These are phyloP conservation scores for Rhorus exstirpatorius DNA, from an alignment of 2,888 invertebrate genomes.

Conservation along the genomic window DNA sequence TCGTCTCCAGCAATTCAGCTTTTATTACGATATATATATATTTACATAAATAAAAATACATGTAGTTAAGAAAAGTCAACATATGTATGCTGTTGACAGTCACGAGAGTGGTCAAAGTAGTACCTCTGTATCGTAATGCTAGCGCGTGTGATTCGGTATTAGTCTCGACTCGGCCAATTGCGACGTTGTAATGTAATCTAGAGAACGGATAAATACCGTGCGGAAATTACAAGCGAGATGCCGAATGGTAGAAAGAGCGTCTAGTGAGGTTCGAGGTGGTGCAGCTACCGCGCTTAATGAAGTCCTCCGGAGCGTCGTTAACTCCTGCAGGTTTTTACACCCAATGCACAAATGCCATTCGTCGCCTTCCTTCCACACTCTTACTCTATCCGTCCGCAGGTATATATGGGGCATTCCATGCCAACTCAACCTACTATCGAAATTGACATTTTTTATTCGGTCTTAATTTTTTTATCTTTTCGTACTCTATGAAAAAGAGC, in stretches of 20 bases:
- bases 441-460: no score
- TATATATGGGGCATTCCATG: no score
- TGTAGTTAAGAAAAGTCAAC: not conserved
- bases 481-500: no score
- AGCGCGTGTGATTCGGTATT: slow-evolving; percentile 40
- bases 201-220: slow-evolving; percentile 35
- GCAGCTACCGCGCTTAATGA: slow-evolving; percentile 63
- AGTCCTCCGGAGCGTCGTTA: slow-evolving; percentile 80
- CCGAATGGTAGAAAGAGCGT: slow-evolving; percentile 24
- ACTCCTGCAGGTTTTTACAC: slow-evolving; percentile 77
- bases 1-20: not conserved
- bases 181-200: slow-evolving; percentile 60
- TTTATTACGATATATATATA: not conserved
- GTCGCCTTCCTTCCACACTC: slow-evolving; percentile 71
- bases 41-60: slow-evolving; percentile 1
- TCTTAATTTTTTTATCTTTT: no score
- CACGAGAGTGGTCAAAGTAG: slow-evolving; percentile 43
- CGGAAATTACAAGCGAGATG: slow-evolving; percentile 32
- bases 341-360: slow-evolving; percentile 77
- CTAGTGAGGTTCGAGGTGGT: slow-evolving; percentile 35
- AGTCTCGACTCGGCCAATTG: slow-evolving; percentile 55
- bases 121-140: slow-evolving; percentile 18
- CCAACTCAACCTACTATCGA: no score
- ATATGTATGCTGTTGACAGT: slow-evolving; percentile 22
- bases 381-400: slow-evolving; percentile 27